Percentiles rank a stretch among this genome's conserved stretches.
phyloP scores from a whole-genome alignment of 1,140 invertebrate species.

The Drosophila mauritiana region DNA sequence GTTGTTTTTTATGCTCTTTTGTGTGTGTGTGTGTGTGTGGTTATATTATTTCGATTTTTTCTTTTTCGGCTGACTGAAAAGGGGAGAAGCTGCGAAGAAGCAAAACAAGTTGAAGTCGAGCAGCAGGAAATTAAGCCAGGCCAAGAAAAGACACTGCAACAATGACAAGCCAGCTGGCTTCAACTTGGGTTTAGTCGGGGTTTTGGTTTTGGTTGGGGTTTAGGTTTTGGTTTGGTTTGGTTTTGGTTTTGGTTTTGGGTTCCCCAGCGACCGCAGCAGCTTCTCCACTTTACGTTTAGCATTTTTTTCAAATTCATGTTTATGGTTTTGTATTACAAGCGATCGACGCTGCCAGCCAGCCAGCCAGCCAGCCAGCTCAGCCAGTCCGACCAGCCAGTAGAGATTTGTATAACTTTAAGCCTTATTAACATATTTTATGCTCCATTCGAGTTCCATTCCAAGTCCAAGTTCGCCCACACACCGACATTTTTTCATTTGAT shows the following conservation, averaged over 20 bases:
- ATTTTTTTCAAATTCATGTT: conserved; percentile 56
- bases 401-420: conserved; percentile 76
- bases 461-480: conserved; percentile 59
- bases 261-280: conserved; percentile 24
- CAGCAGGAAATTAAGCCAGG: conserved; percentile 77
- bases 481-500: conserved; percentile 39
- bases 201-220: conserved; percentile 5
- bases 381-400: conserved; percentile 7
- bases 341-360: conserved; percentile 28
- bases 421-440: conserved; percentile 83
- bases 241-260: conserved; percentile 13
- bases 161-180: conserved; percentile 48
- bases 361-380: not conserved
- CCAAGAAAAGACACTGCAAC: conserved; percentile 47
- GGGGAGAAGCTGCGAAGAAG: conserved; percentile 49
- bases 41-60: conserved; percentile 28
- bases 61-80: conserved; percentile 38
- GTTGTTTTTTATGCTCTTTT: conserved; percentile 18
- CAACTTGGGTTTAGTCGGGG: conserved; percentile 20
- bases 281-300: conserved; percentile 47
- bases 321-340: conserved; percentile 65
- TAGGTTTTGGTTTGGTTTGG: not conserved
- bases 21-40: conserved; percentile 16
- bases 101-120: conserved; percentile 46
- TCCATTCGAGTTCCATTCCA: conserved; percentile 47